A percentile compares a stretch with the other conserved stretches of the same genome.
phyloP scores from a whole-genome alignment of 2,113 vertebrate genomes.

The Etheostoma spectabile region DNA sequence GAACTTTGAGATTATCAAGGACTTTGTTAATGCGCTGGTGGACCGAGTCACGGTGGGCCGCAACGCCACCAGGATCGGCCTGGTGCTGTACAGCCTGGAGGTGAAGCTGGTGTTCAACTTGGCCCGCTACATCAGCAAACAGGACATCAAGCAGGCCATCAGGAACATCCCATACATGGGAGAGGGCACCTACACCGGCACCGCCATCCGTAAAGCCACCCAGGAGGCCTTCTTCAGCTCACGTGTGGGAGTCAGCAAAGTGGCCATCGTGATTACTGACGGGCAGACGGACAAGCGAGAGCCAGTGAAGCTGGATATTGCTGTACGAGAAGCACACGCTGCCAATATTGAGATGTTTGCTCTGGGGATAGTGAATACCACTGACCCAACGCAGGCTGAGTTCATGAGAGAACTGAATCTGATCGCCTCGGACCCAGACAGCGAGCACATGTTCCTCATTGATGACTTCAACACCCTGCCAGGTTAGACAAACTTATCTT shows the following conservation, averaged over 20 bases:
- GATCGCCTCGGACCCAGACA: constrained; percentile 90
- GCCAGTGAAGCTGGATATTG: constrained; percentile 87
- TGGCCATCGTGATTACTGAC: constrained; percentile 90
- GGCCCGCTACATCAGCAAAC: constrained; percentile 78
- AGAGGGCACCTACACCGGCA: constrained; percentile 89
- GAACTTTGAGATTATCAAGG: constrained; percentile 91
- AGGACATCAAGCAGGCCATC: constrained; percentile 88
- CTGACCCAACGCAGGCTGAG: constrained; percentile 86
- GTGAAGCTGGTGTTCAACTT: constrained; percentile 88
- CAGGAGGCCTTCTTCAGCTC: constrained; percentile 88
- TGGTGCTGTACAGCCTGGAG: constrained; percentile 90
- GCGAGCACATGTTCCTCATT: constrained; percentile 90
- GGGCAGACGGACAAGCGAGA: constrained; percentile 90
- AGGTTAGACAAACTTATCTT: constrained; percentile 71
- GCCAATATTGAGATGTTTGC: constrained; percentile 92
- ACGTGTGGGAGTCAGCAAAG: constrained; percentile 86
- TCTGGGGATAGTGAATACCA: constrained; percentile 88
- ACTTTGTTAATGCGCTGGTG: constrained; percentile 88
- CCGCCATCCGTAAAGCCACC: constrained; percentile 87
- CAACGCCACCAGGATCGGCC: constrained; percentile 88
- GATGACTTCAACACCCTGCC: constrained; percentile 91
- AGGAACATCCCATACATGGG: constrained; percentile 89
- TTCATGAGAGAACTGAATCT: constrained; percentile 89
- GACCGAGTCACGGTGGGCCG: constrained; percentile 89
- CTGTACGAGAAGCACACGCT: constrained; percentile 87